phyloP scores from a whole-genome alignment of 2,888 invertebrate species.

The Drosophila nigricruria region DNA sequence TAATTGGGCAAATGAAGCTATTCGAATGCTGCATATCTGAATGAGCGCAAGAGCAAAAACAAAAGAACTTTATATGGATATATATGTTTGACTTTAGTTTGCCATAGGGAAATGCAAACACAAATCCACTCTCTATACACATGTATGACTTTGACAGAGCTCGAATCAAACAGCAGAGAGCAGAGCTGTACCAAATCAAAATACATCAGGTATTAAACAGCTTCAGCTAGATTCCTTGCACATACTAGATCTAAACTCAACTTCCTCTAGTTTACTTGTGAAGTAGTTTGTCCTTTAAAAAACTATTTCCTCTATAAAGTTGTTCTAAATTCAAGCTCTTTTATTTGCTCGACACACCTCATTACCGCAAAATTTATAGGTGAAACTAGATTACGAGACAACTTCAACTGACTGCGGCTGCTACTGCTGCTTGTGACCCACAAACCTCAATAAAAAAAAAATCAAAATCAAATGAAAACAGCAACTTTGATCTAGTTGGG shows the following conservation, averaged over 20 bases:
- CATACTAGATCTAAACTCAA: background rate
- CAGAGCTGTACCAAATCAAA: background rate
- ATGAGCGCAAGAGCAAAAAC: constrained; percentile 23
- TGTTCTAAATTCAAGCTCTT: background rate
- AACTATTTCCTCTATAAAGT: background rate
- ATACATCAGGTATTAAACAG: too few relatives aligned
- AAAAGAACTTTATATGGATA: constrained; percentile 16
- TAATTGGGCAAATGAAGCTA: constrained; percentile 75
- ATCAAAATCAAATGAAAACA: constrained; percentile 48
- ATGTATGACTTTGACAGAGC: constrained; percentile 32
- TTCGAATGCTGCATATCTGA: constrained; percentile 50
- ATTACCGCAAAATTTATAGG: constrained; percentile 7
- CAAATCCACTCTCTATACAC: constrained; percentile 37
- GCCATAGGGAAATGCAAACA: constrained; percentile 5
- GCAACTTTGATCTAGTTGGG: constrained; percentile 73
- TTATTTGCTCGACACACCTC: background rate
- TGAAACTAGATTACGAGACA: constrained; percentile 22
- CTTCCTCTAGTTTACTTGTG: background rate
- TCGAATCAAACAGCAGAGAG: background rate
- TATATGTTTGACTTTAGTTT: constrained; percentile 7
- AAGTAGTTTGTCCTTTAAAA: background rate
- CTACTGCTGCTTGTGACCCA: constrained; percentile 4
- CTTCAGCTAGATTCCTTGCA: background rate
- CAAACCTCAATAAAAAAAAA: constrained; percentile 35
- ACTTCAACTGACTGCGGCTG: constrained; percentile 15